phyloP scores from a whole-genome alignment of 2,113 vertebrate species.

The Catharus bicknelli region DNA sequence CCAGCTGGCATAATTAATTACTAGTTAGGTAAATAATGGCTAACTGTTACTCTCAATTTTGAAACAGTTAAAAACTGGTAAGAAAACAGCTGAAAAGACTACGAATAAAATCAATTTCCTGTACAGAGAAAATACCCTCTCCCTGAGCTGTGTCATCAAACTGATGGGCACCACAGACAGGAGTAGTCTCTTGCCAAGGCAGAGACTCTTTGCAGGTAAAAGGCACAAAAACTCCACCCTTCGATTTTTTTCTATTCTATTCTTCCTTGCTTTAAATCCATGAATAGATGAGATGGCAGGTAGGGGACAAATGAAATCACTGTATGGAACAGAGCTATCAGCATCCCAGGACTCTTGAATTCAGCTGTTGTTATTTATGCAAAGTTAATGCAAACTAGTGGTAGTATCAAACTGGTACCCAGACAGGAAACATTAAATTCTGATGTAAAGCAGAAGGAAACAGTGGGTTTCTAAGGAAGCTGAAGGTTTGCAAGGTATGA shows the following conservation, averaged over 20 bases:
- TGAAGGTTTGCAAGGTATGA: background rate
- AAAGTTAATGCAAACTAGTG: background rate
- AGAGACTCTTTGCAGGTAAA: background rate
- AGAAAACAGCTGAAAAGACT: background rate
- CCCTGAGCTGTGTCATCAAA: background rate
- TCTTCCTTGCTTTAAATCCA: background rate
- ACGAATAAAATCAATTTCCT: background rate
- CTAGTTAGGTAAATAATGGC: background rate
- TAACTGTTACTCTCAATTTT: slow-evolving; percentile 1
- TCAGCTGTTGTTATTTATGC: background rate
- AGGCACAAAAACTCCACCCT: background rate
- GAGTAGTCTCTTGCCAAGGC: background rate
- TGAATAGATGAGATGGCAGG: background rate
- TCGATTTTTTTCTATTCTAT: background rate
- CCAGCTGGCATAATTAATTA: background rate
- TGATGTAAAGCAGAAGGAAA: background rate
- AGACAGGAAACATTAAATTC: background rate
- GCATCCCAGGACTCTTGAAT: background rate
- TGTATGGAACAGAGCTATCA: background rate
- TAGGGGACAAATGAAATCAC: background rate
- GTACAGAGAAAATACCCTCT: background rate
- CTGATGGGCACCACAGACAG: background rate
- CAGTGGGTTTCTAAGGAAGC: background rate
- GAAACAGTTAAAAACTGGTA: background rate
- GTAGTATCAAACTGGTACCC: background rate